Evolutionary conservation across 2,113 vertebrate genomes (phyloP).

Genomic region (Scatophagus argus): DNA sequence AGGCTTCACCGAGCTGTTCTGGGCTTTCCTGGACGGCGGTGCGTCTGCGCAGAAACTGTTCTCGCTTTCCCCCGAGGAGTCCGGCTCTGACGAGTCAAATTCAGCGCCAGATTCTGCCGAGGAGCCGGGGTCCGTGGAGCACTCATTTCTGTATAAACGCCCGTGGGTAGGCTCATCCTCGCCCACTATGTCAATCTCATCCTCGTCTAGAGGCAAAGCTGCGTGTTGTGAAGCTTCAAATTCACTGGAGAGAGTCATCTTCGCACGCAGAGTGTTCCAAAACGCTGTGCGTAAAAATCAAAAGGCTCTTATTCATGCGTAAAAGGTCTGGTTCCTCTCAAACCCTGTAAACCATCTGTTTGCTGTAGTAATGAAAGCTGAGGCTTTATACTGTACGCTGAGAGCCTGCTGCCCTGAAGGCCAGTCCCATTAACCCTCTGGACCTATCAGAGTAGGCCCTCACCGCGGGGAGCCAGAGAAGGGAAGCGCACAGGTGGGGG

Average conservation of each 20-base stretch:
- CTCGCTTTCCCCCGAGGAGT: constrained; percentile 80
- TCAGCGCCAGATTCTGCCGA: constrained; percentile 74
- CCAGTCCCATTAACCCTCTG: constrained; percentile 74
- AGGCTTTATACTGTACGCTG: constrained; percentile 84
- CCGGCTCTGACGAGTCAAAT: constrained; percentile 78
- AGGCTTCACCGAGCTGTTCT: constrained; percentile 84
- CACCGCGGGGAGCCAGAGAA: constrained; percentile 64
- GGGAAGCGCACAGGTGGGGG: constrained; percentile 54
- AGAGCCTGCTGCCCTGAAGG: constrained; percentile 56
- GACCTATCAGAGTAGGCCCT: constrained; percentile 81
- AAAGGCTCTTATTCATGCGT: constrained; percentile 47
- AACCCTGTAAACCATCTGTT: not conserved
- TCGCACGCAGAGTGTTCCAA: constrained; percentile 10
- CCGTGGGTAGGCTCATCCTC: constrained; percentile 63
- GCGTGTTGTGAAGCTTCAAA: constrained; percentile 65
- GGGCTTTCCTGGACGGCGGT: constrained; percentile 37
- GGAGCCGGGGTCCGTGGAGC: constrained; percentile 51
- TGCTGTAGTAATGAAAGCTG: constrained; percentile 33
- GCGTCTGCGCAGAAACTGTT: constrained; percentile 71
- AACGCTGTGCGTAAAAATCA: constrained; percentile 64
- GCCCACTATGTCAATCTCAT: constrained; percentile 81
- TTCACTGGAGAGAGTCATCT: constrained; percentile 83
- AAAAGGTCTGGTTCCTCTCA: constrained; percentile 36
- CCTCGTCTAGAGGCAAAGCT: constrained; percentile 67
- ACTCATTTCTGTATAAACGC: constrained; percentile 43